These are phyloP conservation scores for Meriones psammophilus DNA, from an alignment of 2,797 vertebrate species.

Conservation along the genomic window DNA sequence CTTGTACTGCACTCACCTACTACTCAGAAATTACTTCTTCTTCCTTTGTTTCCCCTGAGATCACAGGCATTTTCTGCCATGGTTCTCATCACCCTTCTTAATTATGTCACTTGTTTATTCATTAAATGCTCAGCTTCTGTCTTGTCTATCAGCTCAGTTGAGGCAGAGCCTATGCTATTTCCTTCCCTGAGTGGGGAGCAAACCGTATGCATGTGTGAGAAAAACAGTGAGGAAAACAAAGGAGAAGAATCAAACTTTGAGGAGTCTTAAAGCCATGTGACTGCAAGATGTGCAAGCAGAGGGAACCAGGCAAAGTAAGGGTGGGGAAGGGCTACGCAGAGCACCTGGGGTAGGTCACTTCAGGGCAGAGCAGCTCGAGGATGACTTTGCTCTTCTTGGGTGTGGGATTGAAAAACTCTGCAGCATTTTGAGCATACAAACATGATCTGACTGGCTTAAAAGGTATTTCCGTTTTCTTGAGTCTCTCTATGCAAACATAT, in stretches of 20 bases:
- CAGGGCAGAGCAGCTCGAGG: neutral
- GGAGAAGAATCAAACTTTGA: neutral
- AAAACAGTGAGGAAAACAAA: neutral
- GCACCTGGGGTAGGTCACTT: neutral
- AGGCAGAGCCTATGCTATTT: neutral
- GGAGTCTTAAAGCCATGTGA: neutral
- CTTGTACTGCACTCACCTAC: neutral
- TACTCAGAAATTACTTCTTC: neutral
- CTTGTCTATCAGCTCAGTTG: neutral
- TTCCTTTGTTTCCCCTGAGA: neutral
- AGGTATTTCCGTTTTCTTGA: conserved; percentile 11
- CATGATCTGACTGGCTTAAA: conserved; percentile 23
- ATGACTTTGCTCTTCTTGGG: conserved; percentile 12
- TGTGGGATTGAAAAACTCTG: neutral
- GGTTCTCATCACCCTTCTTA: neutral
- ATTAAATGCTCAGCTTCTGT: neutral
- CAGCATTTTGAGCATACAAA: neutral
- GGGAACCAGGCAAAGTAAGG: neutral
- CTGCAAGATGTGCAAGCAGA: neutral
- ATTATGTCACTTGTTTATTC: neutral
- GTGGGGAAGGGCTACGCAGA: neutral
- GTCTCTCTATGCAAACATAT: conserved; percentile 33
- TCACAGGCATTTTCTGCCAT: neutral
- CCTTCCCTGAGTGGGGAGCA: neutral
- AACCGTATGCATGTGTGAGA: neutral